These are phyloP conservation scores for Dasysyrphus albostriatus DNA, from an alignment of 2,888 invertebrate species.

Conservation along the genomic window DNA sequence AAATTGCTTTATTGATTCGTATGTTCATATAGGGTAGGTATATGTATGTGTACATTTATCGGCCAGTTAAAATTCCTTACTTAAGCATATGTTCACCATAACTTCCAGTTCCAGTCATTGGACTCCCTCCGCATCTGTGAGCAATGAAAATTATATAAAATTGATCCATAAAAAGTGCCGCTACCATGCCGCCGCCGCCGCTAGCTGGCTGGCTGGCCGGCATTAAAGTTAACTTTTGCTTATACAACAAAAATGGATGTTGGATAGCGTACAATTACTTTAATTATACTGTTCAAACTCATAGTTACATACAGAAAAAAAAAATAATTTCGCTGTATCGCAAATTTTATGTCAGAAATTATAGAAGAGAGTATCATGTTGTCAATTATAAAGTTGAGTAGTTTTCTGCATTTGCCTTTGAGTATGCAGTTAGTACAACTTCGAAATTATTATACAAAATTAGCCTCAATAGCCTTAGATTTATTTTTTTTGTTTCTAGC, in stretches of 20 bases:
- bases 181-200: background rate
- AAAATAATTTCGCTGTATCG: conserved; percentile 34
- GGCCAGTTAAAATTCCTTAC: background rate
- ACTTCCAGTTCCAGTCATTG: conserved; percentile 13
- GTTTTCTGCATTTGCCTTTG: background rate
- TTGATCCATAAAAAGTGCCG: conserved; percentile 66
- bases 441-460: conserved; percentile 3
- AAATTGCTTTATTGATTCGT: conserved; percentile 32
- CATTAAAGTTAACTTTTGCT: conserved; percentile 21
- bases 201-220: conserved; percentile 5
- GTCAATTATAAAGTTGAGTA: conserved; percentile 22
- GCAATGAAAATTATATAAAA: conserved; percentile 45
- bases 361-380: conserved; percentile 5
- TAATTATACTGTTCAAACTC: conserved; percentile 56
- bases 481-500: no score
- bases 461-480: background rate
- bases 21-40: background rate
- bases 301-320: conserved; percentile 20
- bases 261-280: conserved; percentile 61
- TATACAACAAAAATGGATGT: conserved; percentile 9
- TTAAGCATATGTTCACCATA: conserved; percentile 9
- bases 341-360: conserved; percentile 27
- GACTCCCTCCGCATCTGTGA: conserved; percentile 24
- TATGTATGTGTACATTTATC: background rate
- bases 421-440: background rate